phyloP scores from a whole-genome alignment of 35 echinoderm and acorn worm genomes.

The Acanthaster planci region DNA sequence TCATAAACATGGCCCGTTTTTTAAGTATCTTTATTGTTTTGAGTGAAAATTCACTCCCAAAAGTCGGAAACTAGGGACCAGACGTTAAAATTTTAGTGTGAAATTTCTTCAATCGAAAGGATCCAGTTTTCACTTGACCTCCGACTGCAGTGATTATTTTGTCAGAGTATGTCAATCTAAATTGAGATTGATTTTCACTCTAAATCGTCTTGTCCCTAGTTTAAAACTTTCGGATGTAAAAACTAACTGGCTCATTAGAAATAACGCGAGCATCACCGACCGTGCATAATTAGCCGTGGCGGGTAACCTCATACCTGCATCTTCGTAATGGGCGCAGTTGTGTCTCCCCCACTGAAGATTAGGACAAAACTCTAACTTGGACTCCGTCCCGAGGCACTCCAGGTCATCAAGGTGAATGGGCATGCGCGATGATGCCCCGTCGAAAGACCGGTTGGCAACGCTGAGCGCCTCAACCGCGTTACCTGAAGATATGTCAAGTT shows the following conservation, averaged over 20 bases:
- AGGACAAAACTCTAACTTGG: constrained; percentile 75
- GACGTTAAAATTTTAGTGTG: too few species aligned
- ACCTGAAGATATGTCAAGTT: not conserved
- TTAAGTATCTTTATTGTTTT: too few species aligned
- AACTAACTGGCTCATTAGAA: not conserved
- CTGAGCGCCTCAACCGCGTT: constrained; percentile 50
- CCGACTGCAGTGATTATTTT: not conserved
- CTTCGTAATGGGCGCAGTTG: constrained; percentile 86
- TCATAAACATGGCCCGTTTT: too few species aligned
- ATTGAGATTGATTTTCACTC: too few species aligned
- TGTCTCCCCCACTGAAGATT: constrained; percentile 67
- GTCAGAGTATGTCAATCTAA: too few species aligned
- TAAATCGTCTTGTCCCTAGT: too few species aligned
- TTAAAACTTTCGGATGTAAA: not conserved
- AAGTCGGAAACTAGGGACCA: too few species aligned
- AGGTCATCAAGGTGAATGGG: constrained; percentile 79
- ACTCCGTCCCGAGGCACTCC: constrained; percentile 68
- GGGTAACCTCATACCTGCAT: constrained; percentile 65
- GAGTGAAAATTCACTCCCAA: too few species aligned
- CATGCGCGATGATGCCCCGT: not conserved
- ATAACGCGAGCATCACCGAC: not conserved
- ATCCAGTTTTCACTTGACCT: not conserved
- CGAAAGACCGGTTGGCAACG: constrained; percentile 33
- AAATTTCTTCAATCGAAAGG: too few species aligned
- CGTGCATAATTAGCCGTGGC: not conserved